Evolutionary conservation across 30 jellyfish, hydroid and myxozoan species (phyloP).

Genomic region (Aurelia sp.): DNA sequence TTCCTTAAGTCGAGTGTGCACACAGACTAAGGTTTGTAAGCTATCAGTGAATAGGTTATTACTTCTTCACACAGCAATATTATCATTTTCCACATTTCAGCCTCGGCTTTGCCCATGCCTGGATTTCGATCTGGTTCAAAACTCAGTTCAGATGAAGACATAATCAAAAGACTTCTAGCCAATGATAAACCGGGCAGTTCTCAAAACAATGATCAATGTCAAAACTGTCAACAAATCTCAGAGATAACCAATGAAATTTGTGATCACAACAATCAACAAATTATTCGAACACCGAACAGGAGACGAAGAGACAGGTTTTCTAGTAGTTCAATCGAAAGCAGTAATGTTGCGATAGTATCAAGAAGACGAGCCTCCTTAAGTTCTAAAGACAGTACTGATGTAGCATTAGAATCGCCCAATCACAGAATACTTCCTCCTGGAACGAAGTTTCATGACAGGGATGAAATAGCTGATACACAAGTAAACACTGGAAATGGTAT

Average conservation of each 20-base stretch:
- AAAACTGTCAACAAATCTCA: too few species aligned
- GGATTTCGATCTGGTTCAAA: slow-evolving; percentile 33
- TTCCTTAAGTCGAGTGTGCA: too few species aligned
- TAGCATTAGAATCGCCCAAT: slow-evolving; percentile 21
- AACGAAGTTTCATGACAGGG: slow-evolving; percentile 1
- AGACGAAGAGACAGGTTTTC: too few species aligned
- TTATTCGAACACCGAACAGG: too few species aligned
- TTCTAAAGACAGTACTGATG: slow-evolving; percentile 36
- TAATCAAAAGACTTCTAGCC: not conserved
- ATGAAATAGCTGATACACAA: not conserved
- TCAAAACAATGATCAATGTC: too few species aligned
- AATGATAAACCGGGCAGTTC: too few species aligned
- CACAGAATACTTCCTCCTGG: not conserved
- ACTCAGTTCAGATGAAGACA: not conserved
- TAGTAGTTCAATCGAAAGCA: not conserved
- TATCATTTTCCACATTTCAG: slow-evolving; percentile 3
- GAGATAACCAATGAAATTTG: too few species aligned
- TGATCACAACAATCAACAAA: too few species aligned
- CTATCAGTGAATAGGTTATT: too few species aligned
- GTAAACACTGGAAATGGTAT: slow-evolving; percentile 14
- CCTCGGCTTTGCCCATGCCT: slow-evolving; percentile 59
- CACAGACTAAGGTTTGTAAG: too few species aligned
- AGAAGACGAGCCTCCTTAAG: not conserved
- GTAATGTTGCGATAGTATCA: not conserved
- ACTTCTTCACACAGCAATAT: too few species aligned